phyloP scores from a whole-genome alignment of 2,888 invertebrate species.

The Pyrocoelia pectoralis region DNA sequence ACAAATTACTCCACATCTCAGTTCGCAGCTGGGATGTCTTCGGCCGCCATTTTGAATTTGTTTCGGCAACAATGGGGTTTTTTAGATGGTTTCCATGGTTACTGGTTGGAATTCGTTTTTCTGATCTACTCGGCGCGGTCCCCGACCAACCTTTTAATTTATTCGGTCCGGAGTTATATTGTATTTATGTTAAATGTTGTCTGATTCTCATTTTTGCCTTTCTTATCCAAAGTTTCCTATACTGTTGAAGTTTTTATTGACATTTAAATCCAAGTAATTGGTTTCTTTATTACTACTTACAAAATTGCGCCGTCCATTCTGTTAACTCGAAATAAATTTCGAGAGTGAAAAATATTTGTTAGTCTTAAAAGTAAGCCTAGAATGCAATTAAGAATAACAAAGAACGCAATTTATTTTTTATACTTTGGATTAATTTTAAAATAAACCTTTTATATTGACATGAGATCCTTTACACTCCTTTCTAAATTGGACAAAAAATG shows the following conservation, averaged over 20 bases:
- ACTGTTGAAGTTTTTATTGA: slow-evolving; percentile 31
- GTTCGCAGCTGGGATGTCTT: slow-evolving; percentile 52
- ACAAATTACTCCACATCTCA: slow-evolving; percentile 55
- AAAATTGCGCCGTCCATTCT: background rate
- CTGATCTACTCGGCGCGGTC: slow-evolving; percentile 46
- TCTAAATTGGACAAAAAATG: too few relatives aligned
- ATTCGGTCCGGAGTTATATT: slow-evolving; percentile 52
- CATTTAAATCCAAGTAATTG: slow-evolving; percentile 27
- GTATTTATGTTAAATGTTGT: slow-evolving; percentile 53
- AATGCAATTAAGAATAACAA: slow-evolving; percentile 10
- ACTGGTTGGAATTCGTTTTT: slow-evolving; percentile 54
- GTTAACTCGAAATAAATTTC: slow-evolving; percentile 2
- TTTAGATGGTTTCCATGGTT: slow-evolving; percentile 53
- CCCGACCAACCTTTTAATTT: slow-evolving; percentile 51
- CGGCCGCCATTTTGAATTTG: slow-evolving; percentile 58
- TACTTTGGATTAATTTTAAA: slow-evolving; percentile 3
- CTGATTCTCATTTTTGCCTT: slow-evolving; percentile 49
- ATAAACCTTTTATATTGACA: background rate
- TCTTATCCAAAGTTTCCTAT: slow-evolving; percentile 27
- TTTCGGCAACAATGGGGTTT: slow-evolving; percentile 56
- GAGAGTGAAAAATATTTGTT: background rate
- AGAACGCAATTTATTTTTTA: slow-evolving; percentile 7
- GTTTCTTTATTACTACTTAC: slow-evolving; percentile 13
- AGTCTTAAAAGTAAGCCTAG: background rate
- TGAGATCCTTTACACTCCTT: background rate